Evolutionary conservation across 2,113 vertebrate species (phyloP), one percentile per base, ranked within the genome.

Genomic region (Mandrillus leucophaeus): DNA sequence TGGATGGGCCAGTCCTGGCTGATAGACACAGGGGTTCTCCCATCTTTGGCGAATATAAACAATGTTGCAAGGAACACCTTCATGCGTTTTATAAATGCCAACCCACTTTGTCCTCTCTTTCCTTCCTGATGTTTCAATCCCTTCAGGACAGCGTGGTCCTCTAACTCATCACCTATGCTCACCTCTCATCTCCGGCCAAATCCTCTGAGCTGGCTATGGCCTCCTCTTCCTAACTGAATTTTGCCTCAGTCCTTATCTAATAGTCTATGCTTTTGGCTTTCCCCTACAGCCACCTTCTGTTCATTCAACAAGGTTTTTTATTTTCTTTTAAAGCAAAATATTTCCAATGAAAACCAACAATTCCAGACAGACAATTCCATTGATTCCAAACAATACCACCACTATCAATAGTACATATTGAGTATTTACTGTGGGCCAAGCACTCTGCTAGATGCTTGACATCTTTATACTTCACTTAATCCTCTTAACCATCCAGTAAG

Each of bases 171-270:
- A 6, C 25, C 76, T 50, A 32, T n/a, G 66, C 72, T 68, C 14
- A 32, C 32, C 30, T 86, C 59, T 73, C 14, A n/a, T 57, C 18
- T 89, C 61, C 50, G n/a, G 35, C 27, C 23, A 7, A 8, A 32
- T 45, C 32, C 61, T 85, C 72, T 91, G 57, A 59, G 45, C 72
- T 79, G 55, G 16, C 59, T 11, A 0, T 55, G 40, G 32, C n/a
- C 13, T 52, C 78, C 11, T 90, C 48, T 45, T 78, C 59, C 86
- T 94, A 8, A 83, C 23, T 13, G 7, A 97, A 59, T 68, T 86
- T 48, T 17, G 66, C 7, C 27, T 72, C 40, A 0, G 22, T 73
- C 73, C 32, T 90, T 64, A 75, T 45, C 83, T 48, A 48, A 38
- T 8, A 7, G 9, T 86, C 35, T 50, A 4, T 6, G 14, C 32